phyloP scores from a whole-genome alignment of 2,113 vertebrate species.

The Jacana jacana region DNA sequence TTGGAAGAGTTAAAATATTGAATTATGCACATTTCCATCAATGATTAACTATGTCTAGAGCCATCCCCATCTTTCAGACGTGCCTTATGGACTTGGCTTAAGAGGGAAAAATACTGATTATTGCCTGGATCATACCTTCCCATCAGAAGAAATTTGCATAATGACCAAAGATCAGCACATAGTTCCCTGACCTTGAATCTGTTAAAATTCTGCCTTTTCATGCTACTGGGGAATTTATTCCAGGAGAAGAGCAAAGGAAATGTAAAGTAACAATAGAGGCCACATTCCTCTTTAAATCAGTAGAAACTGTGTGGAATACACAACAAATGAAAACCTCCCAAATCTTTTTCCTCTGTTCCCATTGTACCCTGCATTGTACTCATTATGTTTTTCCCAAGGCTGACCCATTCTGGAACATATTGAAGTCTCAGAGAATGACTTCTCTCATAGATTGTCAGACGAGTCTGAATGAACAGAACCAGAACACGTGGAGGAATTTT shows the following conservation, averaged over 20 bases:
- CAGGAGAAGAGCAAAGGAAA: background rate
- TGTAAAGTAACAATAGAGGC: background rate
- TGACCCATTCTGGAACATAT: background rate
- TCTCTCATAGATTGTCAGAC: background rate
- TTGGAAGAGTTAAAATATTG: constrained; percentile 33
- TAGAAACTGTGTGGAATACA: background rate
- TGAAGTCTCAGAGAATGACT: background rate
- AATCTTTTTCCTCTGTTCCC: background rate
- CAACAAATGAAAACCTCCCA: background rate
- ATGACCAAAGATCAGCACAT: background rate
- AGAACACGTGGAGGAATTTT: background rate
- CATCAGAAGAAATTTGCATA: constrained; percentile 43
- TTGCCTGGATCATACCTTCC: background rate
- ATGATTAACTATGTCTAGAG: background rate
- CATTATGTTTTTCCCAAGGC: background rate
- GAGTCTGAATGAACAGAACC: background rate
- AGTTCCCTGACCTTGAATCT: constrained; percentile 34
- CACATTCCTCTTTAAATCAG: background rate
- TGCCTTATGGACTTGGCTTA: background rate
- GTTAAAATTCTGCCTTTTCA: background rate
- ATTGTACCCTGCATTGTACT: background rate
- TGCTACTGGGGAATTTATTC: background rate
- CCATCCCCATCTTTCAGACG: background rate
- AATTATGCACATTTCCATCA: constrained; percentile 13
- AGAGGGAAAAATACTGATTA: constrained; percentile 5